Conservation (phyloP, 2,888 invertebrate species). For the Theodoxus fluviatilis region DNA sequence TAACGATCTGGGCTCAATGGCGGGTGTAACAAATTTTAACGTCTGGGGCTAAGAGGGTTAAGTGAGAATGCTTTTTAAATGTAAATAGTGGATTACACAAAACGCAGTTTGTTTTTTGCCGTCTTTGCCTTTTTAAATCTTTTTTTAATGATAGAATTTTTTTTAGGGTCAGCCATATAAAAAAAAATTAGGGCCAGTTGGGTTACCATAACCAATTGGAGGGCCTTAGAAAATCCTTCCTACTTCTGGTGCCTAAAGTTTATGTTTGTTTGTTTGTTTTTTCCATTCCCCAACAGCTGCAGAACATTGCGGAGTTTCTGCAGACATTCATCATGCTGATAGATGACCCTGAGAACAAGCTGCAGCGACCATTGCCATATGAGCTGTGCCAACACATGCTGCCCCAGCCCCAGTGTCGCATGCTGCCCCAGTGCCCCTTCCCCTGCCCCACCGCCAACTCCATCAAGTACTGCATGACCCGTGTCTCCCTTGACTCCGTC, state of each 20-base stretch:
- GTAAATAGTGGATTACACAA: neutral
- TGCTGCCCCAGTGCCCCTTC: slow-evolving; percentile 67
- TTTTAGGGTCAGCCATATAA: too few species aligned
- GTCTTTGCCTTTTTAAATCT: too few species aligned
- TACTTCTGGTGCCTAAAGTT: too few species aligned
- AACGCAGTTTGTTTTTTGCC: neutral
- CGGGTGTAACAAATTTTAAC: too few species aligned
- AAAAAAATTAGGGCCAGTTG: too few species aligned
- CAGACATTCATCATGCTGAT: slow-evolving; percentile 87
- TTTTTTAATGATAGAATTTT: too few species aligned
- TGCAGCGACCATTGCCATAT: slow-evolving; percentile 80
- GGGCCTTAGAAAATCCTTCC: too few species aligned
- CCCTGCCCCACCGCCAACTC: slow-evolving; percentile 83
- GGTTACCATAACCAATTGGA: too few species aligned
- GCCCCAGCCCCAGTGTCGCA: slow-evolving; percentile 73
- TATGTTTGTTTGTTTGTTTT: neutral
- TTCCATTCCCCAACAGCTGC: slow-evolving; percentile 68
- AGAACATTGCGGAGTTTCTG: slow-evolving; percentile 84
- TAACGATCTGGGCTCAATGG: too few species aligned
- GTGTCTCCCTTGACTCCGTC: slow-evolving; percentile 70
- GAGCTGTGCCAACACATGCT: slow-evolving; percentile 67
- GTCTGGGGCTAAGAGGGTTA: too few species aligned
- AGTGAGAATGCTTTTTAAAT: neutral
- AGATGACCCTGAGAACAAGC: slow-evolving; percentile 87
- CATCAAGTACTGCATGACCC: slow-evolving; percentile 91